A percentile compares a stretch with the other conserved stretches of the same genome.
Conservation (phyloP, 2,888 invertebrate species). For the Drosophila multiciliata region DNA sequence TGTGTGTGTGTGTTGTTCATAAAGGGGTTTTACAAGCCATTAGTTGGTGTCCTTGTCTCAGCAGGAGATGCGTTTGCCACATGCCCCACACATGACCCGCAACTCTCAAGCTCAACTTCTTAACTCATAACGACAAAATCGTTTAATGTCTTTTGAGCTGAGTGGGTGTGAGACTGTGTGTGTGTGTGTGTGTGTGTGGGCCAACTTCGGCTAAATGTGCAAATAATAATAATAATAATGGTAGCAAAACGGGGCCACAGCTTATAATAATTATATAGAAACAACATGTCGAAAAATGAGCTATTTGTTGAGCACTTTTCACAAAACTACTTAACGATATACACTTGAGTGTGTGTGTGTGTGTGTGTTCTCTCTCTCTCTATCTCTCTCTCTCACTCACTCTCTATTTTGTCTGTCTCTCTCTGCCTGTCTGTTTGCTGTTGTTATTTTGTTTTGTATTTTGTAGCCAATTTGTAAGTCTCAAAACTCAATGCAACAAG, state of each 20-base stretch:
- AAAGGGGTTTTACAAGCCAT: conserved; percentile 76
- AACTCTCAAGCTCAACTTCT: conserved; percentile 10
- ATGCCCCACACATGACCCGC: conserved; percentile 15
- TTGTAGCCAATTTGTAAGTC: conserved; percentile 50
- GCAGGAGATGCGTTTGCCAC: conserved; percentile 19
- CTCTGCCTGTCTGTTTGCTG: neutral
- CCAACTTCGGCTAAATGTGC: conserved; percentile 67
- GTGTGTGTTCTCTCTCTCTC: neutral
- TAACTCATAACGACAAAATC: conserved; percentile 68
- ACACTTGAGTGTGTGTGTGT: conserved; percentile 1
- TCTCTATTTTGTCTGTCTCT: conserved; percentile 3
- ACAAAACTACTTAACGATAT: conserved; percentile 5
- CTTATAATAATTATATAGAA: conserved; percentile 6
- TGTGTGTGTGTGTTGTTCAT: conserved; percentile 27
- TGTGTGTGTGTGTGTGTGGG: neutral
- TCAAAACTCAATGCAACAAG: conserved; percentile 84
- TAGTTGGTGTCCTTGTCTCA: conserved; percentile 62
- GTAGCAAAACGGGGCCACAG: conserved; percentile 1
- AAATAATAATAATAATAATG: conserved; percentile 76
- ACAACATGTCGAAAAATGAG: conserved; percentile 12
- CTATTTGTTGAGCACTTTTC: conserved; percentile 36
- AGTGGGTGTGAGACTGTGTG: neutral
- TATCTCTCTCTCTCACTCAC: conserved; percentile 2
- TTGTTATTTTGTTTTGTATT: neutral
- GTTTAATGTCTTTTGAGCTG: conserved; percentile 68